Evolutionary conservation across 2,113 vertebrate genomes (phyloP).

Genomic region (Larimichthys polyactis): DNA sequence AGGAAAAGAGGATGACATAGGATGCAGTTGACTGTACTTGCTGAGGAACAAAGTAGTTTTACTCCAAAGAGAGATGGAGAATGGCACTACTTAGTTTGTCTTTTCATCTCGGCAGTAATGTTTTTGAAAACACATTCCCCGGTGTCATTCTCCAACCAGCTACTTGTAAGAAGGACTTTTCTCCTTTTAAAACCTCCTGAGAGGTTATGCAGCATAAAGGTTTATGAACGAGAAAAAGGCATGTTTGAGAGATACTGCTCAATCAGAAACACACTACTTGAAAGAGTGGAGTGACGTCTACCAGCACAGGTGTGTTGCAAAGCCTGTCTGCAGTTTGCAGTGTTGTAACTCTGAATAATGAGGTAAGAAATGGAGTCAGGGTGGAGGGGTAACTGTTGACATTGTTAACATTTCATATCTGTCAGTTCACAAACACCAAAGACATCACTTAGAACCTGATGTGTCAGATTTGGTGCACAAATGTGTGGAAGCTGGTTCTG

Average conservation of each 20-base stretch:
- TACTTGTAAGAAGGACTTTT: constrained; percentile 3
- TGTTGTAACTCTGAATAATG: constrained; percentile 42
- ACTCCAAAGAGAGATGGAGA: constrained; percentile 37
- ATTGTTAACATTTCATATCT: constrained; percentile 35
- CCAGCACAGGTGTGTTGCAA: constrained; percentile 33
- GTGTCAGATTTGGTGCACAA: not conserved
- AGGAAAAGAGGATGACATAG: not conserved
- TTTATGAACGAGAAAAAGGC: not conserved
- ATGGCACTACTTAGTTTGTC: constrained; percentile 32
- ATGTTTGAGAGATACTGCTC: constrained; percentile 62
- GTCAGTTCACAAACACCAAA: constrained; percentile 23
- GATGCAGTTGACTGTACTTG: constrained; percentile 8
- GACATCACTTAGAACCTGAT: constrained; percentile 14
- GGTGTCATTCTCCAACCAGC: constrained; percentile 44
- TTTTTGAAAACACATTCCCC: constrained; percentile 42
- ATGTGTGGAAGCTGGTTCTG: not conserved
- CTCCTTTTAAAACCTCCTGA: constrained; percentile 58
- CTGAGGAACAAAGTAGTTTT: constrained; percentile 19
- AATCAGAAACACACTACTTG: constrained; percentile 66
- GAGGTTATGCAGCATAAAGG: constrained; percentile 56
- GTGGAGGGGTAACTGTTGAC: constrained; percentile 6
- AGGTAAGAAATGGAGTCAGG: constrained; percentile 22
- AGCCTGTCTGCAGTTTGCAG: too few species aligned
- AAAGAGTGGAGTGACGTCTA: constrained; percentile 24
- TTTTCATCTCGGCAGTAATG: constrained; percentile 51